Percentiles rank a stretch among this genome's conserved stretches.
phyloP scores from a whole-genome alignment of 2,113 vertebrate species.

The Castor canadensis region DNA sequence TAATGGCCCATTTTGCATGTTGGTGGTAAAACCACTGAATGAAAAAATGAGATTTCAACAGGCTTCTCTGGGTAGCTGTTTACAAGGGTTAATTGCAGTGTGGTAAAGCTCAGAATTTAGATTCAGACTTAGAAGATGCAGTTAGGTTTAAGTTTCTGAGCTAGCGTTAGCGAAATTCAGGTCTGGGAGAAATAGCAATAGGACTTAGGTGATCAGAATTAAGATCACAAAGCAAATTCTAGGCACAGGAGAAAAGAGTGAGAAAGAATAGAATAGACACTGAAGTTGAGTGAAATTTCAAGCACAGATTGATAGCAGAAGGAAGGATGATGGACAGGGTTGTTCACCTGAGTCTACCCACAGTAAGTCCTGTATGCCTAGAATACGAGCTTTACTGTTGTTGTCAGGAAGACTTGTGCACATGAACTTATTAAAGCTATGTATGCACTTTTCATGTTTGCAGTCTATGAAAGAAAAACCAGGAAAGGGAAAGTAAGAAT shows the following conservation, averaged over 20 bases:
- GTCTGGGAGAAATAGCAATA: not conserved
- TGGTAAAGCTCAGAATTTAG: not conserved
- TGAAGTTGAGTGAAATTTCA: not conserved
- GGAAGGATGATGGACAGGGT: not conserved
- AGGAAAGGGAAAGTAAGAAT: not conserved
- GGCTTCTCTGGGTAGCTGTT: not conserved
- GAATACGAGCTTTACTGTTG: not conserved
- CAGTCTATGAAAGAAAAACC: not conserved
- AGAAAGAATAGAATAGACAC: not conserved
- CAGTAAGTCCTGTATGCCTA: not conserved
- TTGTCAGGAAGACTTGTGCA: not conserved
- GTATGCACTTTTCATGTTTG: not conserved
- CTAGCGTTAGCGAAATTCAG: slow-evolving; percentile 29
- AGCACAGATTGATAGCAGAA: not conserved
- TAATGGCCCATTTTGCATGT: not conserved
- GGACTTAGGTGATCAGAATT: not conserved
- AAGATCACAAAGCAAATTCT: not conserved
- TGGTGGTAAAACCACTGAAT: not conserved
- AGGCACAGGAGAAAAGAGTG: not conserved
- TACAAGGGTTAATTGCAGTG: not conserved
- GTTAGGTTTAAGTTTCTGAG: not conserved
- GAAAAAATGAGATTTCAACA: not conserved
- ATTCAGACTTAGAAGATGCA: not conserved
- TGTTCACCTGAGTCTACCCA: not conserved
- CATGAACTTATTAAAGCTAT: not conserved